Conservation (phyloP, 2,888 invertebrate genomes). For the Temnothorax ravouxi region DNA sequence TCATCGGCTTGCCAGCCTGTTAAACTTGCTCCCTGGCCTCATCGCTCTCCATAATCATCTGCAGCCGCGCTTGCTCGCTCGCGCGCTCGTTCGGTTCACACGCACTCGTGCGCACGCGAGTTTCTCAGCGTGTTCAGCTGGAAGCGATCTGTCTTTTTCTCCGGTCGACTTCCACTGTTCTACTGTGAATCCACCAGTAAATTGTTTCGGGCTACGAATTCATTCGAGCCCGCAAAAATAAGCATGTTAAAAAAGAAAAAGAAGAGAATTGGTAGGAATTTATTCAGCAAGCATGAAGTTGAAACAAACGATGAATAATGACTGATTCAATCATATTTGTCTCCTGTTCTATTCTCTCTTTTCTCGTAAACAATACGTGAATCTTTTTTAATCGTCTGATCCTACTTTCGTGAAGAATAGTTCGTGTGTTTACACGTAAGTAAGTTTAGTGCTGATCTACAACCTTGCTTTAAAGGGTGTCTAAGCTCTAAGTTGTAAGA, state of each 20-base stretch:
- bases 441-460: too few species aligned
- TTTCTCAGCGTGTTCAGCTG: not conserved
- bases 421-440: not conserved
- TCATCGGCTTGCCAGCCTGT: constrained; percentile 85
- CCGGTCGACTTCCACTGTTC: constrained; percentile 62
- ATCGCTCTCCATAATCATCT: constrained; percentile 79
- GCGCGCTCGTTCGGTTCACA: constrained; percentile 16
- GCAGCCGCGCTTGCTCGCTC: constrained; percentile 51
- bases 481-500: too few species aligned
- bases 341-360: not conserved
- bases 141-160: constrained; percentile 2
- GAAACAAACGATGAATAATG: not conserved
- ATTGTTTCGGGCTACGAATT: constrained; percentile 80
- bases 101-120: constrained; percentile 14
- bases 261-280: not conserved
- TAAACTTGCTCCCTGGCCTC: constrained; percentile 84
- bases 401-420: not conserved
- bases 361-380: not conserved
- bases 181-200: constrained; percentile 76
- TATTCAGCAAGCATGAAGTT: not conserved
- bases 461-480: too few species aligned
- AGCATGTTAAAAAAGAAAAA: not conserved
- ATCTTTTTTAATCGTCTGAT: not conserved
- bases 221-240: constrained; percentile 67
- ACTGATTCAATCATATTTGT: not conserved